Conservation (phyloP, 2,888 invertebrate genomes). For the Lamellibrachia satsuma region DNA sequence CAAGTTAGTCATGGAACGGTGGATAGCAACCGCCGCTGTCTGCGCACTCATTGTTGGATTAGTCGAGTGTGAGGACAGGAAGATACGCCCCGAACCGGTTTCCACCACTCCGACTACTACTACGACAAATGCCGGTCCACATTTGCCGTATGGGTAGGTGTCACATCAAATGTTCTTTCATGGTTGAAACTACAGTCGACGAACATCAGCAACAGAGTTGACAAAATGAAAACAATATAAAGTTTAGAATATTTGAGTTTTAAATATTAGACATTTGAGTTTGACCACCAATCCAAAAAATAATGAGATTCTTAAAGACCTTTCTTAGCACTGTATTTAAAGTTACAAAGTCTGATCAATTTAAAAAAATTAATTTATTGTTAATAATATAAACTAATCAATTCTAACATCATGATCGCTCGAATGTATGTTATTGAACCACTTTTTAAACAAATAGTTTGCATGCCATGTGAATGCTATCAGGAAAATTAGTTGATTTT, state of each 20-base stretch:
- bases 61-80: neutral
- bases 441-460: neutral
- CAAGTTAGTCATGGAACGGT: neutral
- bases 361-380: neutral
- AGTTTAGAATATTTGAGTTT: no score
- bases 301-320: no score
- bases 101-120: neutral
- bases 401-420: neutral
- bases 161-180: neutral
- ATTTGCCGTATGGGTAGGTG: neutral
- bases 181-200: no score
- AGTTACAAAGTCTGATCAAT: neutral
- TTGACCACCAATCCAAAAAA: no score
- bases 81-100: neutral
- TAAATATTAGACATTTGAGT: no score
- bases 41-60: neutral
- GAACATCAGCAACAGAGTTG: no score
- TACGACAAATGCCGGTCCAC: neutral
- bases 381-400: neutral
- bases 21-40: neutral
- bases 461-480: neutral
- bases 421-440: neutral
- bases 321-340: no score
- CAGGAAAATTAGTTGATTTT: neutral
- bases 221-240: no score